These are phyloP conservation scores for Caenorhabditis wallacei DNA, from an alignment of 2,888 invertebrate species.

Conservation along the genomic window DNA sequence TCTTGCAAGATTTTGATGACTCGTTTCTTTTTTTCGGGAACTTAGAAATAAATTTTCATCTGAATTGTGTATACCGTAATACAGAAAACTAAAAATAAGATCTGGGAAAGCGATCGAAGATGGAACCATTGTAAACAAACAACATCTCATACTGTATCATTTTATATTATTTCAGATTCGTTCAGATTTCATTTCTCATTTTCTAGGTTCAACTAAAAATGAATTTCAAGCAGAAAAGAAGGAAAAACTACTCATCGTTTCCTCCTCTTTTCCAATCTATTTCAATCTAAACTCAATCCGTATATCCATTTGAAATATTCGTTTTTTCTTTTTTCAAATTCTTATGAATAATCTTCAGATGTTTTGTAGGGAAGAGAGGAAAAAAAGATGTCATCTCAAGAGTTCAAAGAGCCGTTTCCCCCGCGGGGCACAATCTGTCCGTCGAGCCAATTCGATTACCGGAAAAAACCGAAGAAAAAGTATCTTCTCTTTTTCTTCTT, in stretches of 20 bases:
- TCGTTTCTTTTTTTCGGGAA: background rate
- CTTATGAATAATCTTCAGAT: constrained; percentile 52
- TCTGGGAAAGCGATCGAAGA: too few species aligned
- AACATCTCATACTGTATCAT: too few species aligned
- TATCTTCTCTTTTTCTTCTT: constrained; percentile 29
- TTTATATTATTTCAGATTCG: too few species aligned
- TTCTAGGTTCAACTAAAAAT: background rate
- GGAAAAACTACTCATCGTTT: constrained; percentile 1
- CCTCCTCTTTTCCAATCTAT: constrained; percentile 34
- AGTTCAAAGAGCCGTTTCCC: constrained; percentile 54
- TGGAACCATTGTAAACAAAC: too few species aligned
- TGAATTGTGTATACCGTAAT: background rate
- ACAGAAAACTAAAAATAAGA: background rate
- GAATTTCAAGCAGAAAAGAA: too few species aligned
- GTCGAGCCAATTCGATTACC: constrained; percentile 53
- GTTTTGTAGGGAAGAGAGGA: constrained; percentile 18
- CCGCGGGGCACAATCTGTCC: constrained; percentile 59
- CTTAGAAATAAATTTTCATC: background rate
- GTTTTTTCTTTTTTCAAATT: constrained; percentile 18
- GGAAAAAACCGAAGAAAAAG: constrained; percentile 42
- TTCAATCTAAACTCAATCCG: constrained; percentile 33
- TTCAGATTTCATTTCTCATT: background rate
- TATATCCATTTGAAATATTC: constrained; percentile 32
- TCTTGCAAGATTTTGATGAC: background rate
- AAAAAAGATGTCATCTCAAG: constrained; percentile 41